Base-by-base conservation (phyloP, 1,140 invertebrate species). In the Cotesia chilonis region DNA sequence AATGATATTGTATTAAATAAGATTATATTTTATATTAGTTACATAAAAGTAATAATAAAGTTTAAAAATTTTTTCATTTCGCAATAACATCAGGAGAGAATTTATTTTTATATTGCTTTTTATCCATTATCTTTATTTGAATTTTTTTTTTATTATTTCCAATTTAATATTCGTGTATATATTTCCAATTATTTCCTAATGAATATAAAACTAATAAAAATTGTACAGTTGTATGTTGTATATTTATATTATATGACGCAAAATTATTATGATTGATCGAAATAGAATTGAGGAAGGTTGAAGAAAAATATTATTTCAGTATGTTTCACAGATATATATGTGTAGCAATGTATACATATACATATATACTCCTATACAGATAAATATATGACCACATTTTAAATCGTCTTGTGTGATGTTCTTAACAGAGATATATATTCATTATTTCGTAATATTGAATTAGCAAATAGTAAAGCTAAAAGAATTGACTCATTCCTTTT, bases 101-200 rank as follows among this genome's bases (percentile, higher is more conserved):
- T 37, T 35, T 57, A 68, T 54, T 68, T 55, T 68, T 57, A 36
- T 55, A 59, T 69, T 38, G n/a, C 14, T 9, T 69, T n/a, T 60
- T 60, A 4, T 9, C 47, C 36, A 20, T 10, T 60, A 59, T 52
- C 14, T 20, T 17, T 52, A 41, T 28, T 66, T 41, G 14, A 51
- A 17, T n/a, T 64, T 37, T 64, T 64, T 64, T 28, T 20, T 20
- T 59, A 17, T 59, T 28, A 28, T 28, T 28, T 28, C 28, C 28
- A 28, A 28, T 9, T 14, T 59, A 28, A 20, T 28, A 3, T 59
- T 59, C 28, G 28, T 20, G 28, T 20, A 20, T 28, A 59, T 59
- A 5, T 20, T 20, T 47, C 28, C 28, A 28, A 47, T 47, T 47
- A 6, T 47, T 47, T 47, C 2, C 41, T 47, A 9, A 47, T 47